Evolutionary conservation across 2,888 invertebrate species (phyloP).

Genomic region (Cheiracanthium punctorium): DNA sequence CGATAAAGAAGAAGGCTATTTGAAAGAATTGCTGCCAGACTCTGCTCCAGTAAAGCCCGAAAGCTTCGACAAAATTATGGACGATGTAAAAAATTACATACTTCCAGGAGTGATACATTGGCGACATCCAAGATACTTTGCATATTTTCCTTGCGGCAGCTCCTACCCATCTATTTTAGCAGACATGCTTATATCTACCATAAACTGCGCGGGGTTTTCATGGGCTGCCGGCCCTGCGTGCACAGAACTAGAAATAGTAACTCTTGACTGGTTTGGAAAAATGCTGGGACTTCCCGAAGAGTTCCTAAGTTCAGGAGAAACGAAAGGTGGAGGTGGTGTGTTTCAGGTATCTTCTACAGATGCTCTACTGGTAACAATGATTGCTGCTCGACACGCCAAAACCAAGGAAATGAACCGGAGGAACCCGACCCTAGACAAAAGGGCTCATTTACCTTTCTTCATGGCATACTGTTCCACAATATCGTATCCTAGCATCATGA

Average conservation of each 20-base stretch:
- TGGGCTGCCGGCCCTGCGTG: constrained; percentile 97
- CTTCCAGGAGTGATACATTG: constrained; percentile 86
- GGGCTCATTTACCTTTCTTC: constrained; percentile 89
- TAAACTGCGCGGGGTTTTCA: constrained; percentile 90
- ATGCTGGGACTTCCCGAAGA: constrained; percentile 96
- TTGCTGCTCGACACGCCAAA: constrained; percentile 78
- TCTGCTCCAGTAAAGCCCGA: constrained; percentile 89
- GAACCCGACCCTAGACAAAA: constrained; percentile 91
- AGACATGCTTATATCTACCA: constrained; percentile 96
- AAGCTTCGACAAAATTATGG: constrained; percentile 90
- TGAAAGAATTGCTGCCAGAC: constrained; percentile 84
- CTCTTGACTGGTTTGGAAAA: constrained; percentile 98
- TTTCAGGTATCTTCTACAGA: constrained; percentile 98
- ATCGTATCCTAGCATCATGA: constrained; percentile 93
- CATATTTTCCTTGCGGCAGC: constrained; percentile 99
- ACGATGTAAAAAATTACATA: constrained; percentile 90
- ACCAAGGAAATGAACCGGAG: constrained; percentile 87
- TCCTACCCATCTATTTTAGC: constrained; percentile 97
- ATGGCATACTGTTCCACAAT: constrained; percentile 83
- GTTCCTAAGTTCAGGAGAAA: constrained; percentile 88
- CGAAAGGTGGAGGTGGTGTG: constrained; percentile 89
- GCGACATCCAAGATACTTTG: constrained; percentile 97
- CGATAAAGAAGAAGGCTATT: constrained; percentile 92
- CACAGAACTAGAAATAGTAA: constrained; percentile 96
- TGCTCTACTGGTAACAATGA: constrained; percentile 84